Evolutionary conservation across 2,888 invertebrate genomes (phyloP).

Genomic region (Neoitamus cyanurus): DNA sequence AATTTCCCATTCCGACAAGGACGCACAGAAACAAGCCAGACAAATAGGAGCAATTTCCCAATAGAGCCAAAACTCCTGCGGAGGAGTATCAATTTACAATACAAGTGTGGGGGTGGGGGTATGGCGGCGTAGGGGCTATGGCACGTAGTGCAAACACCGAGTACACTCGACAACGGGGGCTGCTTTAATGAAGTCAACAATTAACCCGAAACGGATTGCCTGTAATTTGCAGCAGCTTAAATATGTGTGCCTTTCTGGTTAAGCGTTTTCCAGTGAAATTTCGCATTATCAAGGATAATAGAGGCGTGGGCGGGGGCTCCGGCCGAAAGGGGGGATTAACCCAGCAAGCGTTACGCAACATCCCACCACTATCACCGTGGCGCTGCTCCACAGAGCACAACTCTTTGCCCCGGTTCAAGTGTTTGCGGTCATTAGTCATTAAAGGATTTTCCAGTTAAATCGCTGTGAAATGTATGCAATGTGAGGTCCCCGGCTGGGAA

Average conservation of each 20-base stretch:
- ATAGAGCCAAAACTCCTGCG: not conserved
- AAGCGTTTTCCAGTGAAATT: conserved; percentile 14
- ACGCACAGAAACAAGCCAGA: not conserved
- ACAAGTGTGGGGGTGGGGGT: not conserved
- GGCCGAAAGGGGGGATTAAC: not conserved
- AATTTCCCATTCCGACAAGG: not conserved
- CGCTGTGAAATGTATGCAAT: conserved; percentile 34
- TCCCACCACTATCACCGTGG: not conserved
- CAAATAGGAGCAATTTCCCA: not conserved
- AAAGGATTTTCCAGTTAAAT: conserved; percentile 41
- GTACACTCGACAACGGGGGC: not conserved
- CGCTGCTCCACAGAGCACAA: not conserved
- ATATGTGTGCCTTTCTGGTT: conserved; percentile 16
- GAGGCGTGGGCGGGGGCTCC: not conserved
- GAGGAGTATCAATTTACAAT: not conserved
- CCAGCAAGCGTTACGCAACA: not conserved
- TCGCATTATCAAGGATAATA: conserved; percentile 37
- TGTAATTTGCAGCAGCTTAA: conserved; percentile 23
- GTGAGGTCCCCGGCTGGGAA: not conserved
- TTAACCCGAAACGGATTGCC: conserved; percentile 13
- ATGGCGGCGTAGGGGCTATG: not conserved
- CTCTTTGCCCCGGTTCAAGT: not conserved
- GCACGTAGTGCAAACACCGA: not conserved
- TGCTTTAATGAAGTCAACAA: conserved; percentile 30
- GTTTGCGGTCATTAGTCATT: conserved; percentile 38